Conservation (phyloP, 2,797 vertebrate genomes). For the Aythya fuligula region DNA sequence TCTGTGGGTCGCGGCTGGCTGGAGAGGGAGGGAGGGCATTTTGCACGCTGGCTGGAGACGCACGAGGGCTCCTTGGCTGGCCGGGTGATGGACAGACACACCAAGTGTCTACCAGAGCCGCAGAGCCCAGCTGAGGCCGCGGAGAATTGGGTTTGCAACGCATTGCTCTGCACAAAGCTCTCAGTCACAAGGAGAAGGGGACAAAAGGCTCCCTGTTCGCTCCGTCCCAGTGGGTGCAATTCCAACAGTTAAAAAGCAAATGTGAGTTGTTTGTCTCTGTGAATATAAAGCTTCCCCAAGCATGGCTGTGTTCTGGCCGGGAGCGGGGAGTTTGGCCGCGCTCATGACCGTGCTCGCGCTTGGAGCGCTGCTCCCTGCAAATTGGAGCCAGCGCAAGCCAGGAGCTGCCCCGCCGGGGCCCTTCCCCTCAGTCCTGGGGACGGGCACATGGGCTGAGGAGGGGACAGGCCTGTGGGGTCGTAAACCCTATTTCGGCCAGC, state of each 20-base stretch:
- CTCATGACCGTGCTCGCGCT: slow-evolving; percentile 13
- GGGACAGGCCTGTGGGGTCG: neutral
- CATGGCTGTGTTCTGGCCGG: slow-evolving; percentile 48
- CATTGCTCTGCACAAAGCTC: slow-evolving; percentile 72
- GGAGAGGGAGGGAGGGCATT: neutral
- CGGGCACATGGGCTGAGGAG: neutral
- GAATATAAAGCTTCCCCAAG: slow-evolving; percentile 67
- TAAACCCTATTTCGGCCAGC: neutral
- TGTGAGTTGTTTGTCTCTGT: slow-evolving; percentile 63
- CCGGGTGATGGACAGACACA: slow-evolving; percentile 43
- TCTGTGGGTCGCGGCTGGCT: neutral
- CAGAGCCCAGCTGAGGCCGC: slow-evolving; percentile 51
- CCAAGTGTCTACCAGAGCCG: slow-evolving; percentile 54
- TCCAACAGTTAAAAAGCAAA: slow-evolving; percentile 72
- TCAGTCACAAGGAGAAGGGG: slow-evolving; percentile 54
- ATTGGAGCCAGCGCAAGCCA: neutral
- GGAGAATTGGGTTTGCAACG: slow-evolving; percentile 71
- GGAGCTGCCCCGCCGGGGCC: neutral
- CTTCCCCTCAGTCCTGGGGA: fast-evolving
- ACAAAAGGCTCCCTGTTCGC: slow-evolving; percentile 68
- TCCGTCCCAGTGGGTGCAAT: slow-evolving; percentile 64
- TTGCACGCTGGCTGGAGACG: neutral
- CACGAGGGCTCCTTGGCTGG: neutral
- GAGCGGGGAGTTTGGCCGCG: slow-evolving; percentile 32
- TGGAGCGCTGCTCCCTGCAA: neutral